Percentiles rank a stretch among this genome's conserved stretches.
These are phyloP conservation scores for Bicyclus anynana DNA, from an alignment of 1,140 invertebrate species.

Conservation along the genomic window DNA sequence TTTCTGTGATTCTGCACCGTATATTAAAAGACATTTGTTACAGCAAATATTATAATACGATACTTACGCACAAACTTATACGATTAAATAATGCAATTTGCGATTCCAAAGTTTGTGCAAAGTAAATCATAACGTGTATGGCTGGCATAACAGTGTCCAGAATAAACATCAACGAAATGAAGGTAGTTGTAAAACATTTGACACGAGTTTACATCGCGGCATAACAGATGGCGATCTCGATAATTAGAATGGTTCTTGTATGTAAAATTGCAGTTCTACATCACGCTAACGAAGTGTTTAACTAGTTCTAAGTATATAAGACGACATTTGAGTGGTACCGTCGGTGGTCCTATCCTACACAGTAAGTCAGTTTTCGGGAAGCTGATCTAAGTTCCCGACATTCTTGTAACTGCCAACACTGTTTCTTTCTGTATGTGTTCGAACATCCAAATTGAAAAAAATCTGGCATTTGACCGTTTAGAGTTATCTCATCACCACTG, in stretches of 20 bases:
- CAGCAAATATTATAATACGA: too few species aligned
- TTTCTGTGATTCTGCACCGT: too few species aligned
- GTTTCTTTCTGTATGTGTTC: slow-evolving; percentile 45
- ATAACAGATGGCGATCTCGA: neutral
- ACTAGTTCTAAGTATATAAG: neutral
- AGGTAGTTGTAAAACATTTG: neutral
- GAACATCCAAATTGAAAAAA: slow-evolving; percentile 44
- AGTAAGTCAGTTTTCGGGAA: slow-evolving; percentile 44
- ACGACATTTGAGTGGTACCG: neutral
- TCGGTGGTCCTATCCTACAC: slow-evolving; percentile 47
- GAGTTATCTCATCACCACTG: slow-evolving; percentile 62
- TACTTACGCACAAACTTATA: too few species aligned
- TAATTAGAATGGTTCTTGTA: too few species aligned
- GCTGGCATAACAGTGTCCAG: too few species aligned
- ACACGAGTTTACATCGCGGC: neutral
- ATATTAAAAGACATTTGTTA: too few species aligned
- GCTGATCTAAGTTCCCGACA: slow-evolving; percentile 42
- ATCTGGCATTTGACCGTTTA: slow-evolving; percentile 51
- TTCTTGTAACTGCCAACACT: slow-evolving; percentile 39
- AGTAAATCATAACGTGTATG: too few species aligned
- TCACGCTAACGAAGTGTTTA: slow-evolving; percentile 41
- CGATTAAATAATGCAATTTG: too few species aligned
- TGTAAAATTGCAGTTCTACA: slow-evolving; percentile 13
- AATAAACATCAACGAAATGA: neutral
- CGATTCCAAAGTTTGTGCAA: too few species aligned